Conservation (phyloP, 1,140 invertebrate genomes). For the Meloidogyne chitwoodi region DNA sequence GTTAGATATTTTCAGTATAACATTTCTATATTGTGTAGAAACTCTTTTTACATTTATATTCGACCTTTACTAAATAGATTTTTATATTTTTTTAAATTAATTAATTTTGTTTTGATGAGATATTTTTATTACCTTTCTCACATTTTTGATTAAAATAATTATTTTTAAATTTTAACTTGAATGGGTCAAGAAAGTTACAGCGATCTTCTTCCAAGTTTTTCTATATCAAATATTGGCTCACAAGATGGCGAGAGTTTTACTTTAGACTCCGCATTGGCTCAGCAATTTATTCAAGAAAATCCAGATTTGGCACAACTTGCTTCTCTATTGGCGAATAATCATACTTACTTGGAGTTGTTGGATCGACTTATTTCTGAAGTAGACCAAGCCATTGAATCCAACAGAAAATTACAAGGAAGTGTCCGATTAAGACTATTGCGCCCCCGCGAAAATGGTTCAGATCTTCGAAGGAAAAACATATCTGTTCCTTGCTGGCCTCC, state of each 20-base stretch:
- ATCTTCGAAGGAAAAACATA: neutral
- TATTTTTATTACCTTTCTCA: neutral
- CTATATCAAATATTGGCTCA: neutral
- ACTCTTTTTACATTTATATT: neutral
- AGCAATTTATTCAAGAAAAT: conserved; percentile 3
- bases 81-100: neutral
- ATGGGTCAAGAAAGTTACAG: neutral
- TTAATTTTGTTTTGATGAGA: neutral
- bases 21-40: conserved; percentile 1
- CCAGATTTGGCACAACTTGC: neutral
- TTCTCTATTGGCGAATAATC: conserved; percentile 11
- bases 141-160: neutral
- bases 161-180: neutral
- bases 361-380: conserved; percentile 25
- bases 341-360: conserved; percentile 24
- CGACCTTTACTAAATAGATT: neutral
- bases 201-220: conserved; percentile 9
- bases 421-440: neutral
- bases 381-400: conserved; percentile 16
- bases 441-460: neutral
- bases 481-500: conserved; percentile 12
- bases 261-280: conserved; percentile 5
- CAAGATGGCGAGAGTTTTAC: neutral
- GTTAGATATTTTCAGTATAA: conserved; percentile 2
- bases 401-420: conserved; percentile 7